Evolutionary conservation across 2,797 vertebrate genomes (phyloP).

Genomic region (Sebastolobus alascanus): DNA sequence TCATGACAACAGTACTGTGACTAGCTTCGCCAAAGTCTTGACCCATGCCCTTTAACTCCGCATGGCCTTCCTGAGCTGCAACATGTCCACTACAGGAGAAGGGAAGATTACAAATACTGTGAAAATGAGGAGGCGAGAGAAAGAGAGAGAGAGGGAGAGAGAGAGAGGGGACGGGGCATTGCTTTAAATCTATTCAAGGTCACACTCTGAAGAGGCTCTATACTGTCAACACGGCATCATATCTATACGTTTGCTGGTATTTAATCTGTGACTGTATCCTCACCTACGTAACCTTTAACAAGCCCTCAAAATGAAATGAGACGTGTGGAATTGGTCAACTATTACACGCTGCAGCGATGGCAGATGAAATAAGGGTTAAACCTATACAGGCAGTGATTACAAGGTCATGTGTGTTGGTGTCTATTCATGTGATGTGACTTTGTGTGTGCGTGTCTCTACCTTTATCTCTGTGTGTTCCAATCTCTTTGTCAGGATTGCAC

Average conservation of each 20-base stretch:
- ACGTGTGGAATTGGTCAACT: slow-evolving; percentile 58
- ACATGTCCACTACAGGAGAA: slow-evolving; percentile 49
- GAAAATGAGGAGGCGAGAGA: slow-evolving; percentile 43
- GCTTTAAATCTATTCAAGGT: slow-evolving; percentile 70
- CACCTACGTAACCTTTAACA: slow-evolving; percentile 72
- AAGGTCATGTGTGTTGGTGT: slow-evolving; percentile 54
- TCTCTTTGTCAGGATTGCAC: slow-evolving; percentile 71
- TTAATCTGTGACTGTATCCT: slow-evolving; percentile 61
- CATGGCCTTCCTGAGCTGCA: slow-evolving; percentile 45
- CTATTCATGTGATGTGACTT: slow-evolving; percentile 39
- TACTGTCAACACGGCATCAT: slow-evolving; percentile 55
- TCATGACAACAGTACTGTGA: slow-evolving; percentile 9
- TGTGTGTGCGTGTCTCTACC: slow-evolving; percentile 24
- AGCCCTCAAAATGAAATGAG: slow-evolving; percentile 66
- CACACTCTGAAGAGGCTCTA: slow-evolving; percentile 48
- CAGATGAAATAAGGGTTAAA: slow-evolving; percentile 65
- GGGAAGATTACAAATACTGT: slow-evolving; percentile 60
- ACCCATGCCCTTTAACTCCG: slow-evolving; percentile 51
- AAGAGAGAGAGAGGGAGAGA: not conserved
- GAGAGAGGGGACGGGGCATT: not conserved
- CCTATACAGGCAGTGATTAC: slow-evolving; percentile 63
- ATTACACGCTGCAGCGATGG: slow-evolving; percentile 42
- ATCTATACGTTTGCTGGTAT: slow-evolving; percentile 59
- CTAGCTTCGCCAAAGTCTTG: slow-evolving; percentile 25
- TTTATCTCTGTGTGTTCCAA: slow-evolving; percentile 68